phyloP scores from a whole-genome alignment of 2,797 vertebrate species.

The Taeniopygia guttata region DNA sequence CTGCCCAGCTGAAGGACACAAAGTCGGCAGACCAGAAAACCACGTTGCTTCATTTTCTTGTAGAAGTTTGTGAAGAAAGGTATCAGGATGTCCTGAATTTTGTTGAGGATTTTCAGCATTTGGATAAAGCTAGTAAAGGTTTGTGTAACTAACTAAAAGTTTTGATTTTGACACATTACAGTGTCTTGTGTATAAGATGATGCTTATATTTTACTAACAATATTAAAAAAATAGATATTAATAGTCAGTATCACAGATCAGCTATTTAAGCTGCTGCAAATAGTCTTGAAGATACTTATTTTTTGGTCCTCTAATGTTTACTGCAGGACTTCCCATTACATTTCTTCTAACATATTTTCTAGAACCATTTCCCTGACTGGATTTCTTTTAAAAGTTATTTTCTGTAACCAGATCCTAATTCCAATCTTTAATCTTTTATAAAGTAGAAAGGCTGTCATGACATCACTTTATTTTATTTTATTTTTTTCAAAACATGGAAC shows the following conservation, averaged over 20 bases:
- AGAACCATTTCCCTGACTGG: background rate
- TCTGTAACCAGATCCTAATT: background rate
- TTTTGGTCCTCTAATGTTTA: background rate
- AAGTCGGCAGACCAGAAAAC: slow-evolving; percentile 93
- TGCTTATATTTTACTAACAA: background rate
- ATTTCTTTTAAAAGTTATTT: background rate
- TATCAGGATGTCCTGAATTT: slow-evolving; percentile 87
- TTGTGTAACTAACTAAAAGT: slow-evolving; percentile 26
- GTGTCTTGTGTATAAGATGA: background rate
- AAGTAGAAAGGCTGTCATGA: background rate
- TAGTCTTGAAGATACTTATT: background rate
- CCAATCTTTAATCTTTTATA: background rate
- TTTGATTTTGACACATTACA: background rate
- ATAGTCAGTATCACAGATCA: background rate
- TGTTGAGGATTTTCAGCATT: slow-evolving; percentile 86
- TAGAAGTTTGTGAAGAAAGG: slow-evolving; percentile 89
- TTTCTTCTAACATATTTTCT: background rate
- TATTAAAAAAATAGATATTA: background rate
- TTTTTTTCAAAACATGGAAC: background rate
- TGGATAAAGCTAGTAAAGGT: slow-evolving; percentile 97
- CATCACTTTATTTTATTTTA: background rate
- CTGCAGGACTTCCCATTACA: background rate
- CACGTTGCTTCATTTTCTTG: slow-evolving; percentile 94
- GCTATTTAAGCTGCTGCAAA: background rate
- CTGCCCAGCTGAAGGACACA: slow-evolving; percentile 88